Evolutionary conservation across 2,797 vertebrate genomes (phyloP).

Genomic region (Xiphophorus birchmanni): DNA sequence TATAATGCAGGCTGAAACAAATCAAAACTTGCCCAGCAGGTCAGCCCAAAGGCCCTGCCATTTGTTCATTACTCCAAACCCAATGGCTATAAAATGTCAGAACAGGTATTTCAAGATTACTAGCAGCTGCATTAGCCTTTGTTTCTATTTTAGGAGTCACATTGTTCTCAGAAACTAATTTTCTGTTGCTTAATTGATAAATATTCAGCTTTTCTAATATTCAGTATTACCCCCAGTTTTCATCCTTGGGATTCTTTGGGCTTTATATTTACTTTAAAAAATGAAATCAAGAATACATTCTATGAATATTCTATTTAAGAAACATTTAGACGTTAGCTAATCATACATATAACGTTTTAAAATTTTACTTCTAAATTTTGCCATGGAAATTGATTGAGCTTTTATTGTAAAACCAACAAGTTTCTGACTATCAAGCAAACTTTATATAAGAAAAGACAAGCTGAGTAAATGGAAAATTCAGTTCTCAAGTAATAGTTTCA

Average conservation of each 20-base stretch:
- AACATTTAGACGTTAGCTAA: background rate
- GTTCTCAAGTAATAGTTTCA: background rate
- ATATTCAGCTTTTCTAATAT: background rate
- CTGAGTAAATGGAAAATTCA: background rate
- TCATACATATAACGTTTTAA: background rate
- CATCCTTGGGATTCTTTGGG: background rate
- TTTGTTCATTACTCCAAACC: background rate
- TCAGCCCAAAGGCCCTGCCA: background rate
- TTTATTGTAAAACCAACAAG: background rate
- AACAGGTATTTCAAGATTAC: conserved; percentile 8
- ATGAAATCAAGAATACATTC: background rate
- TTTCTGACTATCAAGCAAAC: background rate
- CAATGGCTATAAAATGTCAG: background rate
- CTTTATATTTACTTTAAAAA: background rate
- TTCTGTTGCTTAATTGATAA: background rate
- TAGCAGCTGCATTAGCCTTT: background rate
- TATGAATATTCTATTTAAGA: background rate
- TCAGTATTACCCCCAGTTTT: background rate
- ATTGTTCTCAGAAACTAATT: background rate
- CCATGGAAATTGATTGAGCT: background rate
- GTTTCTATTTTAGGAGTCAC: background rate
- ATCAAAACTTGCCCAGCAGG: background rate
- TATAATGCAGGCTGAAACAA: background rate
- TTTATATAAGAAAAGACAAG: background rate
- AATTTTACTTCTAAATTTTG: background rate